phyloP scores from a whole-genome alignment of 2,113 vertebrate species.

The Nyctereutes procyonoides region DNA sequence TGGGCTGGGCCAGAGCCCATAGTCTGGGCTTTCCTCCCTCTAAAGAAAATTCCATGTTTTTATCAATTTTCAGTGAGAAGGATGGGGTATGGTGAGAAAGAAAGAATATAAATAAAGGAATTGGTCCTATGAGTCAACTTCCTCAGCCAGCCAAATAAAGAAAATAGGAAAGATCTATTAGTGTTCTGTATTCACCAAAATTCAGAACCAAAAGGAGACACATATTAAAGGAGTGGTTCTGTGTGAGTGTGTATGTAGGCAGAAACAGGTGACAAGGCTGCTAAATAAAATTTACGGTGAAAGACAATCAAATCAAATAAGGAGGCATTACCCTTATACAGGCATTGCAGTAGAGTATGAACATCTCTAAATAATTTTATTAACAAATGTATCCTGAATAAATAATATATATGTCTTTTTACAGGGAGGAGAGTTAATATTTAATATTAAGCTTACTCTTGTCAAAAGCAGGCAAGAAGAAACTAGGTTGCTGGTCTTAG shows the following conservation, averaged over 20 bases:
- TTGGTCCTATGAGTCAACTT: not conserved
- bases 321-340: not conserved
- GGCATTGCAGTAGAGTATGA: not conserved
- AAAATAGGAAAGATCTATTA: not conserved
- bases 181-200: not conserved
- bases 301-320: slow-evolving; percentile 27
- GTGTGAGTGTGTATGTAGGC: not conserved
- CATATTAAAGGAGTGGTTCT: not conserved
- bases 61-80: not conserved
- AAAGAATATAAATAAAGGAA: not conserved
- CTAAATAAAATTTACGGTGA: slow-evolving; percentile 12
- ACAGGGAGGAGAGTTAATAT: slow-evolving; percentile 59
- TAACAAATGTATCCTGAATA: slow-evolving; percentile 58
- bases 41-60: not conserved
- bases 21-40: not conserved
- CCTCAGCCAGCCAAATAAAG: not conserved
- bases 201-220: not conserved
- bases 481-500: slow-evolving; percentile 61
- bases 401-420: slow-evolving; percentile 48
- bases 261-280: not conserved
- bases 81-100: not conserved
- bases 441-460: slow-evolving; percentile 72
- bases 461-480: slow-evolving; percentile 51
- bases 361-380: slow-evolving; percentile 27
- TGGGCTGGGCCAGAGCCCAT: not conserved